phyloP scores from a whole-genome alignment of 1,140 invertebrate species.

The Platyura marginata region DNA sequence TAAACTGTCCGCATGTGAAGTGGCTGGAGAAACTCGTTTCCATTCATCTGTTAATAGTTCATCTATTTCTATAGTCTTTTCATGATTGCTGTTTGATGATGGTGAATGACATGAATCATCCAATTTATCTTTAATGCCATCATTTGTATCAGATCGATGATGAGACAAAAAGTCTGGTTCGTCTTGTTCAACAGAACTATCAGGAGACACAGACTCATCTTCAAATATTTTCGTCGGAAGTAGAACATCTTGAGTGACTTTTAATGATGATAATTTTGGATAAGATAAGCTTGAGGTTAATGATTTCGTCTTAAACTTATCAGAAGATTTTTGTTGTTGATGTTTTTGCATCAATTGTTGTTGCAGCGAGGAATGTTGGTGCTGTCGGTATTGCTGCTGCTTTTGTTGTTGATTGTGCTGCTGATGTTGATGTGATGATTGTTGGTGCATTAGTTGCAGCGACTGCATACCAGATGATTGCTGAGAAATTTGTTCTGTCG shows the following conservation, averaged over 20 bases:
- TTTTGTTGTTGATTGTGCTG: constrained; percentile 5
- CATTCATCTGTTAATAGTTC: constrained; percentile 1
- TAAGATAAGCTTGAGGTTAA: constrained; percentile 3
- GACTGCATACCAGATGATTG: no score
- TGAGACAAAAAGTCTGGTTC: constrained; percentile 14
- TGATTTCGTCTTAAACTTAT: constrained; percentile 13
- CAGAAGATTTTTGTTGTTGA: constrained; percentile 24
- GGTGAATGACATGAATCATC: neutral
- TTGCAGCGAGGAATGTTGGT: neutral
- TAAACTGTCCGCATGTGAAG: neutral
- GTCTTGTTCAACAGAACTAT: constrained; percentile 30
- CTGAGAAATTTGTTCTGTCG: no score
- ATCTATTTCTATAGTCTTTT: neutral
- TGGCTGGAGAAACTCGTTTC: neutral
- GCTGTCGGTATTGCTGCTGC: neutral
- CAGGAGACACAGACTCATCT: constrained; percentile 36
- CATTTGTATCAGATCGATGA: neutral
- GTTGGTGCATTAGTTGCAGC: no score
- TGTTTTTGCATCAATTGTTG: constrained; percentile 15
- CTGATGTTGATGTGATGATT: neutral
- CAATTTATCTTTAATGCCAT: neutral
- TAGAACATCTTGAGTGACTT: constrained; percentile 31
- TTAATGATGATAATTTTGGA: constrained; percentile 30
- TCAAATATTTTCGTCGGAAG: constrained; percentile 40
- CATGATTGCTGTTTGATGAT: neutral